Base-by-base conservation (phyloP, 2,113 vertebrate genomes). In the Thalassarche chlororhynchos region DNA sequence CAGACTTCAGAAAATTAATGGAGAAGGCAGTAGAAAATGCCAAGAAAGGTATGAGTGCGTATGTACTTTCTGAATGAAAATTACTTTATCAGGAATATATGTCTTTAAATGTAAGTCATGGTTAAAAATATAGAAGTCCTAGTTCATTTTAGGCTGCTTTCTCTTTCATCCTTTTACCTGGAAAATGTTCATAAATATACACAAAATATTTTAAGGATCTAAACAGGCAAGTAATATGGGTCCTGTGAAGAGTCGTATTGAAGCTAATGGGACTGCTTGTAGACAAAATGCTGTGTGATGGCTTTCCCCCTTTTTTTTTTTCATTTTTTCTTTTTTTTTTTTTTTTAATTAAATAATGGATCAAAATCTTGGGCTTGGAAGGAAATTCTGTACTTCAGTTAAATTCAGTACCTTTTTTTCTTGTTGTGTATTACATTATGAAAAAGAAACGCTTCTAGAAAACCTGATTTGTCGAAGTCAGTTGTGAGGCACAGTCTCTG, bases 21-120 rank as follows among this genome's bases (percentile, higher is more conserved):
- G 47, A 34, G 54, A 31, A 40, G n/a, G 55, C 20, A 29, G 4
- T 29, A 66, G 60, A 55, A 92, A 95, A 66, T 34, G 5, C 19
- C 26, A 77, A 61, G 38, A 58, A 24, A 65, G 57, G 15, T 28
- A 26, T 64, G 7, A 0, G 0, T 65, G 8, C 11, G 1, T 62
- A 10, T n/a, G 5, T 70, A 19, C 6, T 58, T 76, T n/a, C 11
- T 54, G n/a, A 54, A 87, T 58, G 17, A 38, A 72, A 83, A 84
- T 31, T 4, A 28, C 8, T 68, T 78, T 38, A 57, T 68, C 24
- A 38, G 38, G 44, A 70, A 42, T 55, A 38, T 52, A 10, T 17
- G 7, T 62, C 5, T 74, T 95, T 68, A 76, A 46, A 75, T 42
- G 24, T 80, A 92, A 90, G 20, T 46, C 3, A 5, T 55, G 8